Base-by-base conservation (phyloP, 2,888 invertebrate species). In the Tenthredo scrophulariae region DNA sequence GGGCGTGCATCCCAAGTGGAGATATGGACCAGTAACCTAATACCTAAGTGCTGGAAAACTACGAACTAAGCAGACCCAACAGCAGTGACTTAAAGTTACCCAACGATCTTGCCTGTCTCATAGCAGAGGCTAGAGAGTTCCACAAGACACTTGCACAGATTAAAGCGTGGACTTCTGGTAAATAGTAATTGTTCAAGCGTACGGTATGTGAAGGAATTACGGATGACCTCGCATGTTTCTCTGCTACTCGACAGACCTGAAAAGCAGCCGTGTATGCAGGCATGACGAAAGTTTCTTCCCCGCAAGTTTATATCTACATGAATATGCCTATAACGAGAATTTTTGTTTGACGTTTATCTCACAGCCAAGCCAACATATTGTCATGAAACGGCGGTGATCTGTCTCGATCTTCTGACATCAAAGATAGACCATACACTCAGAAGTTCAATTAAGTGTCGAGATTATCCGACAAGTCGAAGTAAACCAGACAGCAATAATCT, bases 101-200 rank as follows among this genome's bases (percentile, higher is more conserved):
- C 54, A 54, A 54, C 54, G 54, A 54, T n/a, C 54, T n/a, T 18
- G 54, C 54, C 54, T 54, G n/a, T 54, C 54, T 18, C n/a, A 7
- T n/a, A 54, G 54, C n/a, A 54, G n/a, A 54, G 7, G 54, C n/a
- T n/a, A 54, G n/a, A 54, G 54, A 54, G n/a, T 54, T 54, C 7
- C n/a, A n/a, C n/a, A n/a, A 54, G 54, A 54, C 54, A 54, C 54
- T 54, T 54, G n/a, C 6, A 54, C 54, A 54, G n/a, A 54, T 54
- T 54, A 54, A 54, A 54, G 54, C 54, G 18, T 54, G 54, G 54
- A 54, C 54, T 54, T 54, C 54, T 7, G 54, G 54, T 54, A n/a
- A 54, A 54, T 54, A 54, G 54, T 54, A 54, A 54, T 54, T 54
- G 54, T 54, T 54, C 54, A 54, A 54, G 54, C 54, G n/a, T 54